phyloP scores from a whole-genome alignment of 2,797 vertebrate genomes.

The Schizothorax lantsangensis region DNA sequence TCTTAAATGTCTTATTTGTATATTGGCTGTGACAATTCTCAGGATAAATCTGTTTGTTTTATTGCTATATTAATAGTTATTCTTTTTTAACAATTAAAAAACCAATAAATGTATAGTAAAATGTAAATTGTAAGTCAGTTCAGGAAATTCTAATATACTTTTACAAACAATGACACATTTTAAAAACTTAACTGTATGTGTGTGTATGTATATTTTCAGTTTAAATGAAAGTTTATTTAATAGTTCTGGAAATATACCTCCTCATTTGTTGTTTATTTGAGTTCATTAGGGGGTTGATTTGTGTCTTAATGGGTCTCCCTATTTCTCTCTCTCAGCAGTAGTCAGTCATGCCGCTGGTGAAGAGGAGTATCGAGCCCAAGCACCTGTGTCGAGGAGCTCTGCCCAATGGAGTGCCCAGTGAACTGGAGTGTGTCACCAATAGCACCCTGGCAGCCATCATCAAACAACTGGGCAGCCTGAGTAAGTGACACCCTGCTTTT shows the following conservation, averaged over 20 bases:
- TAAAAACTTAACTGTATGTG: background rate
- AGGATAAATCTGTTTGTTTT: background rate
- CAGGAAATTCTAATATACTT: background rate
- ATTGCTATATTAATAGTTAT: background rate
- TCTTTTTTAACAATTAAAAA: background rate
- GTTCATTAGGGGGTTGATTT: background rate
- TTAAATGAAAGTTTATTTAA: background rate
- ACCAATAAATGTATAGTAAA: background rate
- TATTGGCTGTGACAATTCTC: background rate
- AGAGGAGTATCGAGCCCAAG: conserved; percentile 90
- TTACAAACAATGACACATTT: background rate
- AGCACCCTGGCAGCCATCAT: conserved; percentile 93
- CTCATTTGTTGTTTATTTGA: background rate
- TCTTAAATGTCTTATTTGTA: background rate
- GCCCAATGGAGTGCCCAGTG: conserved; percentile 88
- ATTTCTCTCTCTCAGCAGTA: conserved; percentile 46
- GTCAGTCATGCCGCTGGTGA: conserved; percentile 87
- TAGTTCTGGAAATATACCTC: background rate
- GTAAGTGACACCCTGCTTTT: conserved; percentile 64
- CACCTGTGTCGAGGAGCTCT: conserved; percentile 89
- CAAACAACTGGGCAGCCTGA: conserved; percentile 91
- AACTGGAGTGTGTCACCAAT: conserved; percentile 93
- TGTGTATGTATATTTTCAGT: background rate
- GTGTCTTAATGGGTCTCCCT: conserved; percentile 2
- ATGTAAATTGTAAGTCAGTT: background rate